phyloP scores from a whole-genome alignment of 2,113 vertebrate species.

The Diadophis punctatus region DNA sequence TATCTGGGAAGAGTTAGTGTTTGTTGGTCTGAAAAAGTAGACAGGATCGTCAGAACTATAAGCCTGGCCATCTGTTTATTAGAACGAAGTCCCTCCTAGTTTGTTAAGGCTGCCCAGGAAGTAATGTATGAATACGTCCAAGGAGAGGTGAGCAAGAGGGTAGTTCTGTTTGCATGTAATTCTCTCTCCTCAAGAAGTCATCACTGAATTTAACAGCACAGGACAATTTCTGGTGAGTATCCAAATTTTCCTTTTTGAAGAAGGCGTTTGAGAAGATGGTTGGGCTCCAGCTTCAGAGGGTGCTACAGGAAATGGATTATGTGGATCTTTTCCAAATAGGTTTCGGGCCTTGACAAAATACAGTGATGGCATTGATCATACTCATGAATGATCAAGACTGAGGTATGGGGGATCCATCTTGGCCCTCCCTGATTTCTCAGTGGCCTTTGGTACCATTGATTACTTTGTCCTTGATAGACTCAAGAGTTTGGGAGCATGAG shows the following conservation, averaged over 20 bases:
- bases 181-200: background rate
- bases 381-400: background rate
- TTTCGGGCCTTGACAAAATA: background rate
- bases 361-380: background rate
- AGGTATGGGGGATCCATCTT: background rate
- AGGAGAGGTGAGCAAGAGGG: background rate
- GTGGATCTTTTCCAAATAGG: background rate
- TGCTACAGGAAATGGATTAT: background rate
- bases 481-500: background rate
- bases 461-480: background rate
- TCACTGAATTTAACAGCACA: background rate
- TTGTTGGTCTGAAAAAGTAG: background rate
- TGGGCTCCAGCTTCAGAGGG: background rate
- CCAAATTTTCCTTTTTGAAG: background rate
- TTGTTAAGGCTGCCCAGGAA: background rate
- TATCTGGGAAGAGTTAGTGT: background rate
- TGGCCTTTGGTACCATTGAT: background rate
- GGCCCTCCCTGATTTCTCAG: background rate
- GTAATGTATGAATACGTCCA: background rate
- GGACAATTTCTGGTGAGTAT: background rate
- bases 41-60: background rate
- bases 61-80: background rate
- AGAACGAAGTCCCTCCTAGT: background rate
- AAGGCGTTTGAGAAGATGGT: background rate
- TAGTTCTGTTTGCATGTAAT: background rate